phyloP scores from a whole-genome alignment of 2,888 invertebrate genomes.

The Teinopalpus imperialis region DNA sequence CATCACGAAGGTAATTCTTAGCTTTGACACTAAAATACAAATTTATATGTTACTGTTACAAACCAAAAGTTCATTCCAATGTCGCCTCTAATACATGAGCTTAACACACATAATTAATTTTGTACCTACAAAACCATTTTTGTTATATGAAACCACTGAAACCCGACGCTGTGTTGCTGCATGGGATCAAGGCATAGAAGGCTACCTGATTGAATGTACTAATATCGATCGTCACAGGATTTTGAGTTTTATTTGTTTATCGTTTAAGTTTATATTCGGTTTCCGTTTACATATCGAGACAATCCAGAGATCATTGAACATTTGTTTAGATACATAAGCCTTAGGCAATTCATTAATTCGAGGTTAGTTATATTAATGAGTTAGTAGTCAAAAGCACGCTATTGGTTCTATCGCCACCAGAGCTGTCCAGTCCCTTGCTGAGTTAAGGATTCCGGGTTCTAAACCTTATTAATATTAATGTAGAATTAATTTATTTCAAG shows the following conservation, averaged over 20 bases:
- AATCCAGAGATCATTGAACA: conserved; percentile 18
- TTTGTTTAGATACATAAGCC: conserved; percentile 12
- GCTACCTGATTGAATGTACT: conserved; percentile 20
- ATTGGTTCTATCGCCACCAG: conserved; percentile 12
- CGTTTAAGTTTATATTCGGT: conserved; percentile 13
- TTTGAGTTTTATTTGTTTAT: not conserved
- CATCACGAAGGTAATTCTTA: conserved; percentile 51
- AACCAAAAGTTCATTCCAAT: conserved; percentile 20
- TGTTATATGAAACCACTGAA: conserved; percentile 54
- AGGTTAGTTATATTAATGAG: conserved; percentile 22
- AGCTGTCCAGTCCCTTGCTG: not conserved
- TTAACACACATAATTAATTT: conserved; percentile 23
- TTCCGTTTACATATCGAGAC: conserved; percentile 4
- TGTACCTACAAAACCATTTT: conserved; percentile 26
- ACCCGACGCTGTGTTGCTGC: conserved; percentile 44
- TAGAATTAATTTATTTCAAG: conserved; percentile 5
- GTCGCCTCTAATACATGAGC: conserved; percentile 25
- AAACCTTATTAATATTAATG: conserved; percentile 20
- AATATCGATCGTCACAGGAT: not conserved
- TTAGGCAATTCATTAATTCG: conserved; percentile 22
- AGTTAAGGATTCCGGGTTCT: conserved; percentile 19
- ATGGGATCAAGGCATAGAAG: conserved; percentile 32
- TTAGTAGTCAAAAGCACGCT: conserved; percentile 22
- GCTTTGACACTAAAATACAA: conserved; percentile 44
- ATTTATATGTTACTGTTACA: conserved; percentile 28